Base-by-base conservation (phyloP, 2,113 vertebrate species). In the Pithys albifrons region DNA sequence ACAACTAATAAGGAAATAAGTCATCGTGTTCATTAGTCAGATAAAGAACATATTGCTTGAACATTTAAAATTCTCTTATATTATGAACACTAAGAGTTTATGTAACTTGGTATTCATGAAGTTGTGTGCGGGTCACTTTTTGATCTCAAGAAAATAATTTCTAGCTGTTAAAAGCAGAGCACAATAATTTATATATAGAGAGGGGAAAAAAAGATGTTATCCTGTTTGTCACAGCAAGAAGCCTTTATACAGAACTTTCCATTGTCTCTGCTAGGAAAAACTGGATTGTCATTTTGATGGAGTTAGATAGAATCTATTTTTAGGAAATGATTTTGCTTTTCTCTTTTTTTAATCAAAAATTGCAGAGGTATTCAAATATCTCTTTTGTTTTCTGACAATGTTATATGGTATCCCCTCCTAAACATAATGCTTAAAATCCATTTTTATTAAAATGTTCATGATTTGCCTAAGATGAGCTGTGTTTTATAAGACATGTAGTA, bases 161-260 rank as follows among this genome's bases (percentile, higher is more conserved):
- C 49, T 49, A 35, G 9, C 19, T 80, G 20, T 72, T 91, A 54
- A 91, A 84, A 95, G 25, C 12, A 89, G 41, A 88, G 33, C 15
- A 19, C 33, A 79, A 24, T 89, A 58, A 59, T 76, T 78, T 35
- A 83, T 86, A 58, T 85, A 85, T 80, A 54, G 20, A 65, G 25
- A 1, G 3, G 28, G 19, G 2, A 69, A 84, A 86, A 73, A 24
- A 13, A 28, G 2, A 8, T 46, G 15, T 49, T 89, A 48, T 57
- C 16, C 16, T 54, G 49, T 95, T 82, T 91, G 27, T 83, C 92
- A 91, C 81, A 94, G 64, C 58, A 46, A 77, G 65, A 96, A 85
- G 10, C 66, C 57, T 43, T 39, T 72, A 33, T 28, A 43, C 19
- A 88, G 48, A 88, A 72, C 31, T 76, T 20, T 10, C 65, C 5